phyloP scores from a whole-genome alignment of 1,140 invertebrate species.

The Periplaneta americana region DNA sequence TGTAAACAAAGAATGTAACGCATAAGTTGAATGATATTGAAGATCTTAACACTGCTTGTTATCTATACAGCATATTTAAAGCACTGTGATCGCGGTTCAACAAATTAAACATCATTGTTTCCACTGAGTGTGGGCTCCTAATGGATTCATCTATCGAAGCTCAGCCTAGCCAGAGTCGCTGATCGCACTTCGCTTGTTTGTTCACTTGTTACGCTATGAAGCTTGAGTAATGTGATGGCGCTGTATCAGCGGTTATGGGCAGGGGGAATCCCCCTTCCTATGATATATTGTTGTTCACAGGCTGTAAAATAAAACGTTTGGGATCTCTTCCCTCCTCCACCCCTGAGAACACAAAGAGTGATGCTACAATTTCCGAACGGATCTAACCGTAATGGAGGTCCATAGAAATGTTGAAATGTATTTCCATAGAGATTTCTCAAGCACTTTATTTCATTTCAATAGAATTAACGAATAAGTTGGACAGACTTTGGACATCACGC shows the following conservation, averaged over 20 bases:
- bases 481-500: too few species aligned
- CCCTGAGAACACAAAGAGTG: too few species aligned
- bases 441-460: background rate
- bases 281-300: background rate
- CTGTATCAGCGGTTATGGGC: background rate
- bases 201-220: background rate
- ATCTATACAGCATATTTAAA: too few species aligned
- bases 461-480: too few species aligned
- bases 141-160: background rate
- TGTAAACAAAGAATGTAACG: too few species aligned
- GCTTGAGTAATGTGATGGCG: background rate
- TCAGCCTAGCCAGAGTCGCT: background rate
- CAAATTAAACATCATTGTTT: too few species aligned
- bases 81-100: too few species aligned
- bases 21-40: too few species aligned
- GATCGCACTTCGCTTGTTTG: background rate
- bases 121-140: too few species aligned
- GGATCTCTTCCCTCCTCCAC: background rate
- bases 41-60: too few species aligned
- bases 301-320: background rate
- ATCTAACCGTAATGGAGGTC: background rate
- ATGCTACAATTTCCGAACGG: background rate
- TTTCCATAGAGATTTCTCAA: background rate
- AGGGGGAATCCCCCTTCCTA: background rate
- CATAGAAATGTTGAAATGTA: background rate